Conservation (phyloP, 1,140 invertebrate genomes). For the Diachasma alloeum region DNA sequence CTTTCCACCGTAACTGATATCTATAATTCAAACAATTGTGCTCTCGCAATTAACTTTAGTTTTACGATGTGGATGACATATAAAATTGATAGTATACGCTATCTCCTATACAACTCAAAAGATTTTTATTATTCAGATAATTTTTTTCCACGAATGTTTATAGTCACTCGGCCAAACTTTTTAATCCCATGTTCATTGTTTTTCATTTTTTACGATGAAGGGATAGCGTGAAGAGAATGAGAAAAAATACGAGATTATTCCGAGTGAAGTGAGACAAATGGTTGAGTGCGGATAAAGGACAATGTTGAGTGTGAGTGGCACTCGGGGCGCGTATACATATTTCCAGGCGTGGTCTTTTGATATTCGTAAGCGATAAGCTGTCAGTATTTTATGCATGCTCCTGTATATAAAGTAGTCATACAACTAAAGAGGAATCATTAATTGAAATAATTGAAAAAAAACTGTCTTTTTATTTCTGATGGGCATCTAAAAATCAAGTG, state of each 20-base stretch:
- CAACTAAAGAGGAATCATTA: background rate
- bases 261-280: background rate
- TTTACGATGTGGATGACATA: too few species aligned
- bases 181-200: background rate
- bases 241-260: background rate
- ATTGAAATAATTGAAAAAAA: background rate
- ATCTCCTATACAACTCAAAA: too few species aligned
- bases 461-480: too few species aligned
- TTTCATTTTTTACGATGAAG: background rate
- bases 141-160: too few species aligned
- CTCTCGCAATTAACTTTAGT: too few species aligned
- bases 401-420: conserved; percentile 37
- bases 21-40: too few species aligned
- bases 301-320: background rate
- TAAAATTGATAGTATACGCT: too few species aligned
- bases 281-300: background rate
- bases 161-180: background rate
- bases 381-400: conserved; percentile 42
- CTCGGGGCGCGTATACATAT: background rate
- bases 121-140: too few species aligned
- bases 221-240: background rate
- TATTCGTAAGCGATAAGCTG: conserved; percentile 43
- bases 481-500: too few species aligned
- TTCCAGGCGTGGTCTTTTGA: conserved; percentile 34
- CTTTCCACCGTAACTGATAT: too few species aligned